Percentiles rank a stretch among this genome's conserved stretches.
Conservation (phyloP, 2,113 vertebrate species). For the Narcine bancroftii region DNA sequence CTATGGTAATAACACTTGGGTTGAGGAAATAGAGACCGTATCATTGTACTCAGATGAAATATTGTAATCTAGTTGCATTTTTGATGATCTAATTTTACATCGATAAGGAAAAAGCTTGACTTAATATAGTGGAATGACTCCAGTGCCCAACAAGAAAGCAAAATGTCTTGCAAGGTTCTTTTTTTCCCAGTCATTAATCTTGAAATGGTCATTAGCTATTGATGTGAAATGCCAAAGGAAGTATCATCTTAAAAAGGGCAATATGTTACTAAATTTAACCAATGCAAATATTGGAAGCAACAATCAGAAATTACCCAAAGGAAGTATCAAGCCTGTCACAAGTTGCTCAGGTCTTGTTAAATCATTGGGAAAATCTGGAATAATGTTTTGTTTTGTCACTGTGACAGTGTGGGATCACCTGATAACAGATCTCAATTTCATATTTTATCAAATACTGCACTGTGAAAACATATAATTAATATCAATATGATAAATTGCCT, state of each 20-base stretch:
- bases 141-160: background rate
- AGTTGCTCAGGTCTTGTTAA: background rate
- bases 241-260: background rate
- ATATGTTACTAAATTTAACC: slow-evolving; percentile 16
- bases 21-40: background rate
- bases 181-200: background rate
- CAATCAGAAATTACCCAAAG: slow-evolving; percentile 22
- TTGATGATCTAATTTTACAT: slow-evolving; percentile 15
- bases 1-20: background rate
- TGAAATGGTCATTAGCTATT: slow-evolving; percentile 6
- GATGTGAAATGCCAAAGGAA: slow-evolving; percentile 23
- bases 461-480: background rate
- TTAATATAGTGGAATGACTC: background rate
- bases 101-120: background rate
- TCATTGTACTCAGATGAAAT: background rate
- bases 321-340: background rate
- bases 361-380: slow-evolving; percentile 3
- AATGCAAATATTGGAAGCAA: background rate
- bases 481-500: background rate
- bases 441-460: background rate
- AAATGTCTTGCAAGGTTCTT: background rate
- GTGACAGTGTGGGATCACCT: background rate
- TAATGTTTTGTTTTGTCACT: background rate
- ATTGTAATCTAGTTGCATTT: background rate
- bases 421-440: slow-evolving; percentile 3